Conservation (phyloP, 2,113 vertebrate genomes). For the Saccopteryx leptura region DNA sequence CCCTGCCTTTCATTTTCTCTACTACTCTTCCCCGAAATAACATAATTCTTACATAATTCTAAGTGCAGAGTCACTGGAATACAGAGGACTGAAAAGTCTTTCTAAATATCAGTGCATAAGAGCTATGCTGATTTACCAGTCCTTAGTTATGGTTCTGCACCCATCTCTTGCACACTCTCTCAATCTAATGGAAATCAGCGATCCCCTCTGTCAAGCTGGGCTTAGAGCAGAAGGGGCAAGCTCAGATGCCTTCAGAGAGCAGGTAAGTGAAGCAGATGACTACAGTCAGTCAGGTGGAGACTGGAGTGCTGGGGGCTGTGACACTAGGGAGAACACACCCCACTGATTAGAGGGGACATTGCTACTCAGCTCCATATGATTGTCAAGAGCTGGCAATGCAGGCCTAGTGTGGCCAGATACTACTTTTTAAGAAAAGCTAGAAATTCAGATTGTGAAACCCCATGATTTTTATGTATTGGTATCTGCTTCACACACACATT, state of each 20-base stretch:
- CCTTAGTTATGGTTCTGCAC: background rate
- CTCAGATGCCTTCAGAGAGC: background rate
- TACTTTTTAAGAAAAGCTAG: constrained; percentile 53
- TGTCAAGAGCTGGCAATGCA: background rate
- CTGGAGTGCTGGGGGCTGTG: background rate
- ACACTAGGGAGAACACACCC: no score
- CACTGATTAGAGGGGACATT: background rate
- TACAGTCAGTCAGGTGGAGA: background rate
- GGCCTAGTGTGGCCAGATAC: background rate
- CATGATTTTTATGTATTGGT: background rate
- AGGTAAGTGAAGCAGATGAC: background rate
- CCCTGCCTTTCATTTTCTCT: background rate
- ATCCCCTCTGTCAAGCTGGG: background rate
- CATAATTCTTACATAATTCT: background rate
- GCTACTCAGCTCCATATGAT: background rate
- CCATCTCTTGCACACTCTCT: background rate
- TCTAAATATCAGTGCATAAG: background rate
- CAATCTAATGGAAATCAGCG: background rate
- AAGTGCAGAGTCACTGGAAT: background rate
- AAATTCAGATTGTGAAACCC: constrained; percentile 13
- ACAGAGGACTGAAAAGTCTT: background rate
- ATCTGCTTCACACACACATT: background rate
- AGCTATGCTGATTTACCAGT: background rate
- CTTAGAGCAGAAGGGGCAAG: background rate
- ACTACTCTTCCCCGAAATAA: background rate